Evolutionary conservation across 2,888 invertebrate species (phyloP).

Genomic region (Acanthopleura granulata): DNA sequence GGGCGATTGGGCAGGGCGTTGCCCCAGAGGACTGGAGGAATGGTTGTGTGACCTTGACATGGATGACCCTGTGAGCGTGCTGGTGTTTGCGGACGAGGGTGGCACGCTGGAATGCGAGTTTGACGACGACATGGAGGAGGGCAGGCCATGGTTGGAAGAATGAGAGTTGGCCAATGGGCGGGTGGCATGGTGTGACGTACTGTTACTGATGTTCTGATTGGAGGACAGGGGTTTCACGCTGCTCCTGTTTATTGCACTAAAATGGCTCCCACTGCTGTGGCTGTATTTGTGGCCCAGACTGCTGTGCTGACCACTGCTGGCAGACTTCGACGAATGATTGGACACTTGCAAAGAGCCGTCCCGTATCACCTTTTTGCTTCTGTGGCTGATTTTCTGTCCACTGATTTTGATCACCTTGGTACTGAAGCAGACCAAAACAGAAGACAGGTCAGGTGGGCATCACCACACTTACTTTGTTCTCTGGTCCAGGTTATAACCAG

Average conservation of each 20-base stretch:
- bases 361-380: conserved; percentile 53
- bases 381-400: conserved; percentile 82
- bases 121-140: conserved; percentile 10
- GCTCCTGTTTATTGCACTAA: conserved; percentile 15
- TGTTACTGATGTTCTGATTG: neutral
- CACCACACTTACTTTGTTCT: no score
- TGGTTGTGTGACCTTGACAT: neutral
- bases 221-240: conserved; percentile 1
- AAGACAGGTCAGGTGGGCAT: conserved; percentile 12
- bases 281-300: neutral
- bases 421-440: conserved; percentile 73
- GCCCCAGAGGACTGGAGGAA: conserved; percentile 10
- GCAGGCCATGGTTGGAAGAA: neutral
- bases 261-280: neutral
- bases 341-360: conserved; percentile 23
- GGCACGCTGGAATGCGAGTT: neutral
- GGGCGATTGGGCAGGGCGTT: neutral
- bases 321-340: neutral
- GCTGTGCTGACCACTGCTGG: neutral
- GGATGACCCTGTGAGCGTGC: neutral
- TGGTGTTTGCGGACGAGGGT: neutral
- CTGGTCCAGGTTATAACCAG: no score
- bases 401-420: conserved; percentile 94
- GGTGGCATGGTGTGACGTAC: neutral
- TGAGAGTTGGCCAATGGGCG: conserved; percentile 2